Evolutionary conservation across 2,113 vertebrate species (phyloP), one percentile per base, ranked within the genome.

Genomic region (Hippocampus comes): DNA sequence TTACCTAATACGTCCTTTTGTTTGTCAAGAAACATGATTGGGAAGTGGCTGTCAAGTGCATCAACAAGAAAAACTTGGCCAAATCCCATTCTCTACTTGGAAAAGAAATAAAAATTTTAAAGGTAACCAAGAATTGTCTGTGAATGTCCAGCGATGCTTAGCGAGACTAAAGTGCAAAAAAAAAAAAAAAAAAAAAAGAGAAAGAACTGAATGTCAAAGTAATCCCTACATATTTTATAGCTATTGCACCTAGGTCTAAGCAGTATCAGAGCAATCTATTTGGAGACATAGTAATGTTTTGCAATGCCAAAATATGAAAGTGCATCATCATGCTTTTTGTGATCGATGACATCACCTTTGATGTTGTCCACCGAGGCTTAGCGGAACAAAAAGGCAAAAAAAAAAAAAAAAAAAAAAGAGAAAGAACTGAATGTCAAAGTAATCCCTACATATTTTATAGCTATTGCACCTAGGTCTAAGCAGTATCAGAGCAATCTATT

Each of bases 51-150:
- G 94, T 99, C 72, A 99, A 99, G 83, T 98, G 96, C 78, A 99
- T 99, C 70, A 97, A 96, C 88, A 99, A 97, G 94, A 99, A 96
- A 82, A 98, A 96, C 75, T 78, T 99, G 73, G 94, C 95, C 80
- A 99, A 97, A 85, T 97, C 96, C 5, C 96, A 98, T 77, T 93
- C 94, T 17, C 90, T 98, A 46, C 89, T 98, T 72, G 96, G 94
- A 41, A 99, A 99, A 90, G 97, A 99, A 84, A 98, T 99, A 66
- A 97, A 97, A 84, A 99, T 99, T 81, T 88, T 99, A 49, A 99
- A 99, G 96, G 97, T 98, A 94, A 89, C 11, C 7, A 34, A 25
- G 4, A n/a, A 61, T 14, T 30, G 43, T 48, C 14, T 49, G 20
- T 48, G 14, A 25, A 48, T 48, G 42, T 72, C 42, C 2, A 7